Base-by-base conservation (phyloP, 2,888 invertebrate genomes). In the Phalera bucephala region DNA sequence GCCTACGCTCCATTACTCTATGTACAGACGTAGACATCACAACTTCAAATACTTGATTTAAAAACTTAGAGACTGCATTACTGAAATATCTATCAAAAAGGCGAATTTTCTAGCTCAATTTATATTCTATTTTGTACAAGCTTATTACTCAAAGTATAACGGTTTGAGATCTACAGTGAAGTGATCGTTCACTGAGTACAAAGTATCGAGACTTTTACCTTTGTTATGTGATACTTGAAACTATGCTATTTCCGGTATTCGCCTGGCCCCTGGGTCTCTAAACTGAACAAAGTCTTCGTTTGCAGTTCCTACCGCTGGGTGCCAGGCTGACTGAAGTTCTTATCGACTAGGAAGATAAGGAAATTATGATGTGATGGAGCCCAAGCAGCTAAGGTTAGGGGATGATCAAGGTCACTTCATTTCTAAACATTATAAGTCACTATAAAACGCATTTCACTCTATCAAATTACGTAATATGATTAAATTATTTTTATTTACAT, bases 391-490 rank as follows among this genome's bases (percentile, higher is more conserved):
- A 81, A 79, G 79, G 77, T 79, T 72, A 76, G 75, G 75, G 76
- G 72, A 83, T 85, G 83, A 82, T 78, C 83, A 88, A 87, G 87
- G 87, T 81, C 87, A 88, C 87, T 88, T 88, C 80, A 78, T 80
- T 83, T 78, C 84, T 86, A 86, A 79, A 80, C 56, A 73, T 83
- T 82, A 81, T 68, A 72, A 75, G 70, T 76, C 64, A 72, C 77
- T 81, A 82, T 79, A 74, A 76, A 74, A 78, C 69, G 72, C 65
- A 59, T 65, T 65, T 72, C 64, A 57, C 65, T 67, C 64, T 69
- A 74, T 64, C 63, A 63, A 57, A 72, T 70, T 69, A 71, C 63
- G 65, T 64, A 60, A 50, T n/a, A n/a, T 64, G 65, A 62, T 63
- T 65, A 70, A 59, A 64, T 54, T 66, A 65, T 72, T 66, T 58